phyloP scores from a whole-genome alignment of 2,888 invertebrate genomes.

The Sarcophaga rosellei region DNA sequence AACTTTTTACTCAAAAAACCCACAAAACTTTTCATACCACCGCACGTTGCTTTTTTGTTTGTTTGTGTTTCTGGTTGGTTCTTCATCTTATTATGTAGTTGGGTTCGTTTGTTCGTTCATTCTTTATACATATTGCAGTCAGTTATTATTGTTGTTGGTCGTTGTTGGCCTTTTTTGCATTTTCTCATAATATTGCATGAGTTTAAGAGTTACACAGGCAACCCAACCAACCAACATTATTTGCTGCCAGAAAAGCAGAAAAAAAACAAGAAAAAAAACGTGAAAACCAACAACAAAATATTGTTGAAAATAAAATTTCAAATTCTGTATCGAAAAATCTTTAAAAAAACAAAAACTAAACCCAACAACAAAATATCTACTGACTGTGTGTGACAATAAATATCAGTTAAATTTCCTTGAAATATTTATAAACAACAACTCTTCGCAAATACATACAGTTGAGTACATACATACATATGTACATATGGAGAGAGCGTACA shows the following conservation, averaged over 20 bases:
- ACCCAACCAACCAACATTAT: not conserved
- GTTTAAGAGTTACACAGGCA: not conserved
- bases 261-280: not conserved
- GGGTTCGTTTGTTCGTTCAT: too few species aligned
- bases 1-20: conserved; percentile 33
- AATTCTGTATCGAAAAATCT: too few species aligned
- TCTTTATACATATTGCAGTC: not conserved
- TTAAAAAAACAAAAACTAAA: too few species aligned
- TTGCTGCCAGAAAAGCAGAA: too few species aligned
- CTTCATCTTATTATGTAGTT: conserved; percentile 3
- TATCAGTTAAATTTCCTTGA: too few species aligned
- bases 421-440: too few species aligned
- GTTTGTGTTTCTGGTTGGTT: conserved; percentile 9
- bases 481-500: too few species aligned
- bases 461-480: too few species aligned
- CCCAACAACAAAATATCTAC: too few species aligned
- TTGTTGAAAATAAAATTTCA: conserved; percentile 27
- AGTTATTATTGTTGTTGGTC: not conserved
- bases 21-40: conserved; percentile 55
- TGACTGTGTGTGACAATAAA: too few species aligned
- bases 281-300: conserved; percentile 2
- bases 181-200: conserved; percentile 26
- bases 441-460: not conserved
- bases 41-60: conserved; percentile 5
- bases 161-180: conserved; percentile 31